Evolutionary conservation across 2,797 vertebrate species (phyloP), one percentile per base, ranked within the genome.

Genomic region (Paratrypauchen microcephalus): DNA sequence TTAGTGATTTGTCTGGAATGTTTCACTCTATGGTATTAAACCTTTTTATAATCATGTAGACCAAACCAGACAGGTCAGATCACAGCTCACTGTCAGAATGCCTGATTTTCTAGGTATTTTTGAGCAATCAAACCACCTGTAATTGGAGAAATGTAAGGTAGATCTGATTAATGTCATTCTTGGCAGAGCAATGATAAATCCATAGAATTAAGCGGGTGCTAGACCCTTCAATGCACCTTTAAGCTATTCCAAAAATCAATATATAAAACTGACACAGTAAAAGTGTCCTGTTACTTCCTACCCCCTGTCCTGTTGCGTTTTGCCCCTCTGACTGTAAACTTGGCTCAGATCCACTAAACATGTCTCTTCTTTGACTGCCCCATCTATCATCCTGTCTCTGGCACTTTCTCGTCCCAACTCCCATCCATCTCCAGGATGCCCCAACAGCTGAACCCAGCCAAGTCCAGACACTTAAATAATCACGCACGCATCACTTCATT

Each of bases 321-420:
- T 39, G 47, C 62, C 73, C 78, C 68, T 69, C 60, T 3, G 63
- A 81, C 66, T 26, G 65, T 82, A 81, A 76, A 47, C 65, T 82
- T 90, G 89, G 88, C 89, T 70, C 5, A 32, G 26, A 13, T 87
- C 83, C 79, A 75, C 57, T 36, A 67, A 86, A 83, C 83, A 82
- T 87, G 83, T 65, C 86, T 82, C 77, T 69, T 78, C 68, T 48
- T 72, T 78, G 71, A 69, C 79, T 73, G 77, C 24, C 76, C 77
- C 76, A 88, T 83, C 82, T 67, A 87, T 92, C 87, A 88, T 86
- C 68, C 78, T 87, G 84, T 87, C 87, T 80, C 63, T 65, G 30
- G 71, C 76, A 68, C 79, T 68, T 32, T 68, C 70, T 65, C 21
- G 39, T 69, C 55, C 30, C 50, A 9, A 78, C 79, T 74, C 70